Conservation (phyloP, 2,888 invertebrate species). For the Scotopteryx bipunctaria region DNA sequence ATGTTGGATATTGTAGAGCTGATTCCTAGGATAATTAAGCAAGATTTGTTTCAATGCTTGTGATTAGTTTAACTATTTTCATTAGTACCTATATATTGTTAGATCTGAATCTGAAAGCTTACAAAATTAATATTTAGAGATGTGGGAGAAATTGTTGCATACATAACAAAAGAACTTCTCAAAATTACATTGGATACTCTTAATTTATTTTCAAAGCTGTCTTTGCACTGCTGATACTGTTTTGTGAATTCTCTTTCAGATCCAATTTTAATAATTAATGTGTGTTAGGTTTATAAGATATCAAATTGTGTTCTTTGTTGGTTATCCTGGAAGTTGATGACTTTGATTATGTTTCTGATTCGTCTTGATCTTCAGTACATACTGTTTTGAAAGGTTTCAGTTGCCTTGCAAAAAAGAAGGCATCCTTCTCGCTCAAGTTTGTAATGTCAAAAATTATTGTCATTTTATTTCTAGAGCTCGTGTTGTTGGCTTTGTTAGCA, state of each 20-base stretch:
- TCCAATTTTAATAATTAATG: conserved; percentile 65
- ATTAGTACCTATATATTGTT: conserved; percentile 50
- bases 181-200: conserved; percentile 31
- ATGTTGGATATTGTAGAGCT: conserved; percentile 53
- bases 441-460: background rate
- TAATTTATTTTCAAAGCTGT: conserved; percentile 30
- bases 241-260: conserved; percentile 76
- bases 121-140: conserved; percentile 52
- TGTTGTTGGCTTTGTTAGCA: background rate
- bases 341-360: too few species aligned
- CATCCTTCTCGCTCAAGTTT: too few species aligned
- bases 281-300: conserved; percentile 62
- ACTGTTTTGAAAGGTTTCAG: too few species aligned
- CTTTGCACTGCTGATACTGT: conserved; percentile 46
- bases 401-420: background rate
- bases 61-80: conserved; percentile 48
- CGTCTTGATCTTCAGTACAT: too few species aligned
- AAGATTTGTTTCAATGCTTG: conserved; percentile 48
- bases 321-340: conserved; percentile 21
- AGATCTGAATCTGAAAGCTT: conserved; percentile 78
- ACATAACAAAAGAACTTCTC: conserved; percentile 20
- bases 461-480: background rate
- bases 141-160: conserved; percentile 38
- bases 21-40: conserved; percentile 37
- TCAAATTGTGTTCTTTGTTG: conserved; percentile 57